Evolutionary conservation across 2,113 vertebrate species (phyloP).

Genomic region (Odontesthes bonariensis): DNA sequence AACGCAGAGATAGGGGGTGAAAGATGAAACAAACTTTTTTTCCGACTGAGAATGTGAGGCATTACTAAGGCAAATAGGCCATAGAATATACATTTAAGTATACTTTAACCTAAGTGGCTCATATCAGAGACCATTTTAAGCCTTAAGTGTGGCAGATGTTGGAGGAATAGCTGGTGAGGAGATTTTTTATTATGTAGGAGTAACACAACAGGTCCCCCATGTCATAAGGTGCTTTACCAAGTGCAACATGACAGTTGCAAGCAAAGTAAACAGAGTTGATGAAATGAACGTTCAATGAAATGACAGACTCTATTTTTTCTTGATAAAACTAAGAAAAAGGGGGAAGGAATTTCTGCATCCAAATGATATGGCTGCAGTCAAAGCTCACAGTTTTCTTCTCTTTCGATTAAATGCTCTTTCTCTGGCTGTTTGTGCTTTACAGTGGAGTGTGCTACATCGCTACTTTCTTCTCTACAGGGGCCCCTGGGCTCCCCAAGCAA

Average conservation of each 20-base stretch:
- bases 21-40: slow-evolving; percentile 72
- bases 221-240: slow-evolving; percentile 70
- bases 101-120: slow-evolving; percentile 65
- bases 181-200: slow-evolving; percentile 61
- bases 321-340: slow-evolving; percentile 38
- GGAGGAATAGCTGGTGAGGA: slow-evolving; percentile 49
- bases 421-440: slow-evolving; percentile 83
- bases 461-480: slow-evolving; percentile 86
- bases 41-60: slow-evolving; percentile 59
- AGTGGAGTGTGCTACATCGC: slow-evolving; percentile 84
- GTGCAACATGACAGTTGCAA: slow-evolving; percentile 70
- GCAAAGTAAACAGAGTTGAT: slow-evolving; percentile 76
- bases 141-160: slow-evolving; percentile 45
- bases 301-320: slow-evolving; percentile 50
- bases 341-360: slow-evolving; percentile 72
- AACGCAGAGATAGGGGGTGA: slow-evolving; percentile 64
- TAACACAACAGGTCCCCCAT: slow-evolving; percentile 71
- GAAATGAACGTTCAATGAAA: slow-evolving; percentile 77
- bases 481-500: slow-evolving; percentile 86
- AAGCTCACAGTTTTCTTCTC: slow-evolving; percentile 80
- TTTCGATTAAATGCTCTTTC: slow-evolving; percentile 87
- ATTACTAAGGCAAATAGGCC: slow-evolving; percentile 74
- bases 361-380: slow-evolving; percentile 77
- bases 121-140: slow-evolving; percentile 48
- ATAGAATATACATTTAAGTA: slow-evolving; percentile 54